Conservation (phyloP, 2,888 invertebrate species). For the Cerastoderma edule region DNA sequence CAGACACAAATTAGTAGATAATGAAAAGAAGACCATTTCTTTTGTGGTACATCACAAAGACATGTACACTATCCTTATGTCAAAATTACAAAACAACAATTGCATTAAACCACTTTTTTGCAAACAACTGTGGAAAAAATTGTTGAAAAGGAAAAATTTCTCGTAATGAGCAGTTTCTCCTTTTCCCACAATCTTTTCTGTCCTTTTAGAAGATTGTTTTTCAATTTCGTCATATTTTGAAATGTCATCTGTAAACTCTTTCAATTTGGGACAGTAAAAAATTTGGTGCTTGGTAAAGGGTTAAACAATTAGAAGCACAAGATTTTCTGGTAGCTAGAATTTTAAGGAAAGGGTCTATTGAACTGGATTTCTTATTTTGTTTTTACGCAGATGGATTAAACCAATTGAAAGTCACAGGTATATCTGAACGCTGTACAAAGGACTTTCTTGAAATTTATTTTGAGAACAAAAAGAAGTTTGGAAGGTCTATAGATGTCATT, state of each 20-base stretch:
- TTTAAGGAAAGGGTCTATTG: background rate
- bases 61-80: no score
- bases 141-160: no score
- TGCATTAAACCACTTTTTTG: no score
- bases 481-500: background rate
- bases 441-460: background rate
- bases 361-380: background rate
- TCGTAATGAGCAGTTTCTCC: no score
- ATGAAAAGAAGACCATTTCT: no score
- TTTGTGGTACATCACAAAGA: no score
- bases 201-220: no score
- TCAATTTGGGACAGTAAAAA: background rate
- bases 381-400: background rate
- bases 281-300: background rate
- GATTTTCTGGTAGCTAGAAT: background rate
- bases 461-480: conserved; percentile 18
- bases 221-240: no score
- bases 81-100: no score
- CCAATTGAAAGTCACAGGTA: background rate
- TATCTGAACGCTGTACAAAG: background rate
- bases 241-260: background rate
- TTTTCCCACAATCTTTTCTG: no score
- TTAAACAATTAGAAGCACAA: background rate
- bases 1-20: no score
- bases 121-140: no score